Base-by-base conservation (phyloP, 2,113 vertebrate species). In the Thoracochromis brauschi region DNA sequence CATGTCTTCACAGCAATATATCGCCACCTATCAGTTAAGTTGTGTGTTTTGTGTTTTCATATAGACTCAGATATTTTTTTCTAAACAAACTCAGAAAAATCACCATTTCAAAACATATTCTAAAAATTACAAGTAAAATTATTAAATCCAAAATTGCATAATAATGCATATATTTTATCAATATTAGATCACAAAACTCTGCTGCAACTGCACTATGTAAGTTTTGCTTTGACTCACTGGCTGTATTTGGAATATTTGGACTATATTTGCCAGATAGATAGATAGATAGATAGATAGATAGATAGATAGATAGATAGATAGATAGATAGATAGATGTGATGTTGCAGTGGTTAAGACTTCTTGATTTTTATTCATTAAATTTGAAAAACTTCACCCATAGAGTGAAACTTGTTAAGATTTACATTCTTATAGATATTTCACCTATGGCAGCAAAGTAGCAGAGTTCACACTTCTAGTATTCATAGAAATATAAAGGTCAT, bases 401-500 rank as follows among this genome's bases (percentile, higher is more conserved):
- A 60, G 16, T 47, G 57, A 83, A 90, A 89, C 38, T 26, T 35
- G 80, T 83, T 11, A 85, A 82, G 24, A 51, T 14, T 57, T 63
- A 29, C 40, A 82, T 89, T 90, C 47, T 85, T 82, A 68, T 16
- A 68, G 38, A 4, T 73, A 63, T 53, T 89, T 47, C 54, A 47
- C 42, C 65, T 85, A 58, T 12, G 10, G 55, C 49, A 63, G 13
- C 9, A 63, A n/a, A 33, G 26, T 60, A 60, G 14, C 54, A 58
- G 26, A 51, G 45, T 85, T 60, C 24, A 80, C 38, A 86, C 21
- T 78, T 9, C 53, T 33, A 65, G 58, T 33, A 87, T 80, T 85
- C 35, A 87, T 71, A 87, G 35, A 90, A 83, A 83, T 84, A 26
- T 55, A 85, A 88, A 86, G 80, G 83, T 80, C 45, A 83, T 8